Percentiles rank a stretch among this genome's conserved stretches.
Conservation (phyloP, 2,113 vertebrate species). For the Arvicanthis niloticus region DNA sequence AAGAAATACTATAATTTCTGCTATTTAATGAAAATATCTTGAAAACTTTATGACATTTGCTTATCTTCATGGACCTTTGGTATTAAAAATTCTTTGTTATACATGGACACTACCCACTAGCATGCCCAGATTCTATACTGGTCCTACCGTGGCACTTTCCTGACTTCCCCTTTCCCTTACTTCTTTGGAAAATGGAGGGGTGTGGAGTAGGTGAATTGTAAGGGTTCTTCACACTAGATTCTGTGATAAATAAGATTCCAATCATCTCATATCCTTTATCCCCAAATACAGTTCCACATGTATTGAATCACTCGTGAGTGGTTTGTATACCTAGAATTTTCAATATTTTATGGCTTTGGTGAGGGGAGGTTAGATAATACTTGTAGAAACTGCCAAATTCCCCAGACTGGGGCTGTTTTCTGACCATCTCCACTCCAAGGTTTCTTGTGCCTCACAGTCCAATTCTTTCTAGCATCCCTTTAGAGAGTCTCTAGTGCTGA, state of each 20-base stretch:
- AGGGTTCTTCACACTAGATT: background rate
- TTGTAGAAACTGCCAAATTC: background rate
- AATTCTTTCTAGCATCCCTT: background rate
- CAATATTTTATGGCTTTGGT: background rate
- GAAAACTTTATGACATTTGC: background rate
- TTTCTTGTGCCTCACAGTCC: background rate
- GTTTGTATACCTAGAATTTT: background rate
- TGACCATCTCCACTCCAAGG: background rate
- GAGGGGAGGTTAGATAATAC: background rate
- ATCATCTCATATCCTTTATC: background rate
- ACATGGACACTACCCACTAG: background rate
- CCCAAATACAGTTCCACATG: background rate
- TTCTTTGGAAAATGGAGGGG: background rate
- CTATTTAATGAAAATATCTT: background rate
- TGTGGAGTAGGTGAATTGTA: background rate
- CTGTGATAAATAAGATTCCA: background rate
- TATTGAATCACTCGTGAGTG: background rate
- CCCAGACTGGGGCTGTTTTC: background rate
- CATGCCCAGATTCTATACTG: background rate
- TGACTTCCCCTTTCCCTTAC: background rate
- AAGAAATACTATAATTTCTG: background rate
- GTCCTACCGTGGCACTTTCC: accelerated
- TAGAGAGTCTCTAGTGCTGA: background rate
- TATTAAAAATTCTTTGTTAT: background rate
- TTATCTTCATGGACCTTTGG: background rate